Evolutionary conservation across 64 coral and sea anemone species (phyloP), one percentile per base, ranked within the genome.

Genomic region (Montipora efflorescens): DNA sequence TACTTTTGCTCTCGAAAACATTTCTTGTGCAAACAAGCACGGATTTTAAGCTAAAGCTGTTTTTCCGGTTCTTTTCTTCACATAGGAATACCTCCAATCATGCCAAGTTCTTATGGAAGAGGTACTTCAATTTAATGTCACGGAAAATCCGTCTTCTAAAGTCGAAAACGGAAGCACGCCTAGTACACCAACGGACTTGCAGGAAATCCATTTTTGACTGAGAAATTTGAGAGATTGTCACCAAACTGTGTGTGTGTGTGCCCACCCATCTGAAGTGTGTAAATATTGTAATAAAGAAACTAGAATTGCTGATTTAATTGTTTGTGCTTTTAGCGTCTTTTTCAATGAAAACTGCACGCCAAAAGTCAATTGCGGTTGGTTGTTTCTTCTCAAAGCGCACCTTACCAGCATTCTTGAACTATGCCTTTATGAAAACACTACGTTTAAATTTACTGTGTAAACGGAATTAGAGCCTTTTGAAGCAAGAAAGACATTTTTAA

Each of bases 61-160:
- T 59, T 89, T 69, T 92, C 15, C 87, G 5, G 8, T 80, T 84
- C 59, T 84, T 1, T 82, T 16, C 23, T 89, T 89, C 16, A 59
- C 53, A 45, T 43, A 99, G 98, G 98, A 99, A 99, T 99, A 95
- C 79, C 84, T 99, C 3, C 83, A 81, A 14, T 86, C 94, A 47
- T 99, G 98, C 57, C 98, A 99, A 94, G 92, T 92, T 23, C 85
- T 93, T 20, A 99, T 99, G 92, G 98, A 99, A 93, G 98, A 99
- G 66, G 95, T 96, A 12, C 91, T 99, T 46, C 92, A 96, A 87
- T 87, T 99, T 79, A 99, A 93, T 81, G 84, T 99, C 28, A 98
- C 87, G 8, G 75, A 87, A 61, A 73, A 73, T 1, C 52, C 75
- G 52, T 79, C 64, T 5, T 82, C 68, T 12, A 94, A 96, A 77